Conservation (phyloP, 2,113 vertebrate genomes). For the Sapajus apella region DNA sequence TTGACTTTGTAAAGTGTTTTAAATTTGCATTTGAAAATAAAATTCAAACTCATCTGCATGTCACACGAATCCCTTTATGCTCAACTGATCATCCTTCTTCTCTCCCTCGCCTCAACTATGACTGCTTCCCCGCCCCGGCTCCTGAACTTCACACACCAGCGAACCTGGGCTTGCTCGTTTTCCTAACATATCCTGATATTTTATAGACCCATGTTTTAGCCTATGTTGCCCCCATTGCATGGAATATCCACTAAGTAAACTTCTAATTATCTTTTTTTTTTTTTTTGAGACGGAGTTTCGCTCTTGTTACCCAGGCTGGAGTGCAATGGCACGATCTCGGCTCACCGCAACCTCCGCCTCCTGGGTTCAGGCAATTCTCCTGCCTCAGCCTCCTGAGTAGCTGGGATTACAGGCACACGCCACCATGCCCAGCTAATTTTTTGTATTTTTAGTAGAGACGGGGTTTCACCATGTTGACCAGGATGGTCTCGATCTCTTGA, state of each 20-base stretch:
- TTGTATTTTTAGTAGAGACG: too few relatives aligned
- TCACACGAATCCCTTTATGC: neutral
- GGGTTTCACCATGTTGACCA: too few relatives aligned
- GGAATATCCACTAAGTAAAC: neutral
- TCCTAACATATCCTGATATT: neutral
- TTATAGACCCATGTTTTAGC: neutral
- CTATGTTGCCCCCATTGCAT: neutral
- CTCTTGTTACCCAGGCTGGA: too few relatives aligned
- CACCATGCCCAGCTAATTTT: too few relatives aligned
- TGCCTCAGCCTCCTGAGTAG: too few relatives aligned
- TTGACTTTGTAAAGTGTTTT: neutral
- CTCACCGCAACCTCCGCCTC: too few relatives aligned
- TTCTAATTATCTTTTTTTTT: neutral
- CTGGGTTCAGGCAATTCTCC: too few relatives aligned
- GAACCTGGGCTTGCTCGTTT: neutral
- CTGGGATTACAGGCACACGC: too few relatives aligned
- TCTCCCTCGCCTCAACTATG: neutral
- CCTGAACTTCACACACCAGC: neutral
- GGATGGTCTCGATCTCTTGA: too few relatives aligned
- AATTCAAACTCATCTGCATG: neutral
- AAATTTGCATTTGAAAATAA: constrained; percentile 24
- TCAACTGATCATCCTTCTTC: neutral
- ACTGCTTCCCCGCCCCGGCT: neutral
- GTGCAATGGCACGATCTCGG: too few relatives aligned
- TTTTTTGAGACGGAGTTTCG: too few relatives aligned